Evolutionary conservation across 2,797 vertebrate species (phyloP).

Genomic region (Danio tinwini): DNA sequence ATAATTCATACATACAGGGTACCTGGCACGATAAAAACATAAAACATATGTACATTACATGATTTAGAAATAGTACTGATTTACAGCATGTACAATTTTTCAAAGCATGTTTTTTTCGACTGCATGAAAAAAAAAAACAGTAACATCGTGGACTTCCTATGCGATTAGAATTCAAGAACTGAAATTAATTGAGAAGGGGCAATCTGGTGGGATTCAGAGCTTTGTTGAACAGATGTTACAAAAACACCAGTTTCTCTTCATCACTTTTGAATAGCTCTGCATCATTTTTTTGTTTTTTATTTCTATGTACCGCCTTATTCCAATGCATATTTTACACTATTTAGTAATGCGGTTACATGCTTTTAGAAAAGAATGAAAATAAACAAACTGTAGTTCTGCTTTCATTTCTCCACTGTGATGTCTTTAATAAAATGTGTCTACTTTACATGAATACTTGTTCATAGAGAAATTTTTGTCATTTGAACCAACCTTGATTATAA

Average conservation of each 20-base stretch:
- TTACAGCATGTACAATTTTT: slow-evolving; percentile 65
- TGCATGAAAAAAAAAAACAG: slow-evolving; percentile 36
- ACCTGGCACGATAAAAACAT: slow-evolving; percentile 67
- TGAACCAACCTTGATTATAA: slow-evolving; percentile 5
- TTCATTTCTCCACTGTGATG: background rate
- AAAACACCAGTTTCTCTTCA: slow-evolving; percentile 5
- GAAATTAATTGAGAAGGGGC: background rate
- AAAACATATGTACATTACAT: slow-evolving; percentile 67
- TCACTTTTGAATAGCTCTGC: background rate
- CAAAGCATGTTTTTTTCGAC: slow-evolving; percentile 48
- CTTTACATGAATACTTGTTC: background rate
- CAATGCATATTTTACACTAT: background rate
- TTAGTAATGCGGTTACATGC: slow-evolving; percentile 11
- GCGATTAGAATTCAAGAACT: slow-evolving; percentile 7
- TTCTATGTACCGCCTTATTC: background rate
- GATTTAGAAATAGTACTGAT: slow-evolving; percentile 67
- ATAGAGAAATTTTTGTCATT: background rate
- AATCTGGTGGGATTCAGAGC: background rate
- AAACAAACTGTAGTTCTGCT: background rate
- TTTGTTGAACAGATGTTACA: slow-evolving; percentile 6
- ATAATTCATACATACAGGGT: slow-evolving; percentile 67
- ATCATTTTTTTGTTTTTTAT: slow-evolving; percentile 4
- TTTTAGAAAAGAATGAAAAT: background rate
- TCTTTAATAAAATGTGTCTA: background rate
- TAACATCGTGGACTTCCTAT: slow-evolving; percentile 53